These are phyloP conservation scores for Lamprotornis superbus DNA, from an alignment of 2,113 vertebrate species.

Conservation along the genomic window DNA sequence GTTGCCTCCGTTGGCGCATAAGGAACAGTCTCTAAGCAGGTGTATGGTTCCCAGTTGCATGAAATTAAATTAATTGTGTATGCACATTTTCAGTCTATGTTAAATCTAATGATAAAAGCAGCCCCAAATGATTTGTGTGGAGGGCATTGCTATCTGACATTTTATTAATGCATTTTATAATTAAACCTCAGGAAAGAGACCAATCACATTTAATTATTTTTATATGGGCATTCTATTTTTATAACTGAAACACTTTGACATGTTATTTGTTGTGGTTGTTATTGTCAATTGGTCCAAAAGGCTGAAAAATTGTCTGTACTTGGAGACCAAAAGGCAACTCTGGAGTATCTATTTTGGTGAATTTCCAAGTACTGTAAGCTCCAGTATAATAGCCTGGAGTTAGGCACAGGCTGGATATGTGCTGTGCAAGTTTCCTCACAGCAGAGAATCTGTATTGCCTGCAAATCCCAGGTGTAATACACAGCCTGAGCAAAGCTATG, in stretches of 20 bases:
- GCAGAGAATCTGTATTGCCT: neutral
- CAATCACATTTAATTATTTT: conserved; percentile 36
- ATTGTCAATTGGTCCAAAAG: neutral
- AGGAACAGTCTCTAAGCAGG: neutral
- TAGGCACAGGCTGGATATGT: neutral
- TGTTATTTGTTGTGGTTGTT: neutral
- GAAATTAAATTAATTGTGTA: conserved; percentile 24
- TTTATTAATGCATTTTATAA: conserved; percentile 63
- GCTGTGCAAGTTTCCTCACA: neutral
- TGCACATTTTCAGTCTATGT: neutral
- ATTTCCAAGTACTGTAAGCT: neutral
- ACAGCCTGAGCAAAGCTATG: neutral
- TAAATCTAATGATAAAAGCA: conserved; percentile 51
- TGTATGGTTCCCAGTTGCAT: neutral
- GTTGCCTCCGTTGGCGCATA: rapidly evolving
- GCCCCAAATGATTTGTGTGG: conserved; percentile 20
- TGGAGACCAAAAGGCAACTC: neutral
- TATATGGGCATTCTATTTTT: conserved; percentile 18
- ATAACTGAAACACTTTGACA: neutral
- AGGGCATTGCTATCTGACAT: conserved; percentile 25
- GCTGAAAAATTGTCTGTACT: neutral
- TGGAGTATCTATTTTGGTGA: neutral
- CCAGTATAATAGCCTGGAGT: neutral
- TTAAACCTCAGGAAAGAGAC: conserved; percentile 52
- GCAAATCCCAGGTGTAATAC: neutral